Evolutionary conservation across 2,888 invertebrate species (phyloP).

Genomic region (Sepiola atlantica): DNA sequence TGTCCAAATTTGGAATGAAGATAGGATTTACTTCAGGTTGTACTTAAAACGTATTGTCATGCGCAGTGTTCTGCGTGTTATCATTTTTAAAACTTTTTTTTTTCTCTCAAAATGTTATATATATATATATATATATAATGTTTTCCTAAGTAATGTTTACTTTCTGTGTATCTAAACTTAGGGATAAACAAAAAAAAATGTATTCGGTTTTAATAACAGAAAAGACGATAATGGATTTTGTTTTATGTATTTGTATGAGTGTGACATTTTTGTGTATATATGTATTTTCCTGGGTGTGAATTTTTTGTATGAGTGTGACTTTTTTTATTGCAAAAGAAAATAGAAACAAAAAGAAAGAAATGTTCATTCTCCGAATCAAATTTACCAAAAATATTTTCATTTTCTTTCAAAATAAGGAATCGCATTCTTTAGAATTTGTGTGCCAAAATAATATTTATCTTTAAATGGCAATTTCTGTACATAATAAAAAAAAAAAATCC

Average conservation of each 20-base stretch:
- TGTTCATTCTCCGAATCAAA: neutral
- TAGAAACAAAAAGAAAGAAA: neutral
- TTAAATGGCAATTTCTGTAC: neutral
- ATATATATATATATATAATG: neutral
- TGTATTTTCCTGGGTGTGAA: neutral
- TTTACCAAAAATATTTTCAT: neutral
- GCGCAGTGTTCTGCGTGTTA: too few relatives aligned
- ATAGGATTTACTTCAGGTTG: too few relatives aligned
- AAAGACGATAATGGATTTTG: neutral
- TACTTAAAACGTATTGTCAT: too few relatives aligned
- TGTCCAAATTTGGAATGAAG: too few relatives aligned
- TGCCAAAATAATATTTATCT: neutral
- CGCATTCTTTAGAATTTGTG: conserved; percentile 19
- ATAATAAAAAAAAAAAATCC: neutral
- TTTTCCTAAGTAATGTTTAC: neutral
- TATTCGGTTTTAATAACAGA: neutral
- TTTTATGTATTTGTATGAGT: neutral
- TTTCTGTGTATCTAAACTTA: neutral
- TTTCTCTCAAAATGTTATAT: too few relatives aligned
- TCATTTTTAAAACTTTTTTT: neutral
- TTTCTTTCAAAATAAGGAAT: neutral
- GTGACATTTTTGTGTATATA: neutral
- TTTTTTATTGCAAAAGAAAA: neutral
- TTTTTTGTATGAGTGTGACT: neutral
- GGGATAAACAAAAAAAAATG: neutral